Evolutionary conservation across 1,140 invertebrate species (phyloP), one percentile per base, ranked within the genome.

Genomic region (Zaprionus davidi): DNA sequence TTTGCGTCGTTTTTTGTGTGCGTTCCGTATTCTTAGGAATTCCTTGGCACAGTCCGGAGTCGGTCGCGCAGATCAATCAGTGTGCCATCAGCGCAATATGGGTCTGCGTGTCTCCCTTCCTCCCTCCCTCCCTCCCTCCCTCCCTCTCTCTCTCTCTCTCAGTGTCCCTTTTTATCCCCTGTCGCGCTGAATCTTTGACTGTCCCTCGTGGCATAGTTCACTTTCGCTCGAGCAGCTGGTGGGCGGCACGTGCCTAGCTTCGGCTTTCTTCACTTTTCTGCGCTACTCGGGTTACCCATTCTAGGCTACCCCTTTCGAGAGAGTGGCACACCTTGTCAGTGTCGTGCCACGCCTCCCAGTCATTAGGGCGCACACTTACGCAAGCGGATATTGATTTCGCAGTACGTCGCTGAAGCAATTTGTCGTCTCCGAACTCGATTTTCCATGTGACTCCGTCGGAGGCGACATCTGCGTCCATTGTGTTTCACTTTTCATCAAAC

Each of bases 401-500:
- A 46, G 36, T 38, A 38, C 13, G 13, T 38, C 36, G 13, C 36
- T 15, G 67, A 71, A 71, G 55, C 62, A 74, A 75, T 71, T 71
- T 81, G 56, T 65, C 65, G 56, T 65, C 71, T 55, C 31, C 5
- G 22, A 55, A 51, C 57, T 51, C 63, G 34, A 57, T 63, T 71
- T 63, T 58, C 51, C 28, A 41, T 51, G 60, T 55, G 64, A 59
- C 20, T 28, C 7, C 57, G 56, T 36, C 51, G 55, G 3, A 5
- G 66, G 70, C 78, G 80, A 81, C 81, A 84, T 90, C 85, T 90
- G 81, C 71, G 60, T 31, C 66, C 75, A 84, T 82, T 90, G 81
- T 81, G 78, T 90, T 87, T 87, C 84, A 87, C 84, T 87, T 87
- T 87, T 81, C 85, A 82, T 85, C 85, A 88, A 90, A 84, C 67